phyloP scores from a whole-genome alignment of 2,797 vertebrate species.

The Eupleurogrammus muticus region DNA sequence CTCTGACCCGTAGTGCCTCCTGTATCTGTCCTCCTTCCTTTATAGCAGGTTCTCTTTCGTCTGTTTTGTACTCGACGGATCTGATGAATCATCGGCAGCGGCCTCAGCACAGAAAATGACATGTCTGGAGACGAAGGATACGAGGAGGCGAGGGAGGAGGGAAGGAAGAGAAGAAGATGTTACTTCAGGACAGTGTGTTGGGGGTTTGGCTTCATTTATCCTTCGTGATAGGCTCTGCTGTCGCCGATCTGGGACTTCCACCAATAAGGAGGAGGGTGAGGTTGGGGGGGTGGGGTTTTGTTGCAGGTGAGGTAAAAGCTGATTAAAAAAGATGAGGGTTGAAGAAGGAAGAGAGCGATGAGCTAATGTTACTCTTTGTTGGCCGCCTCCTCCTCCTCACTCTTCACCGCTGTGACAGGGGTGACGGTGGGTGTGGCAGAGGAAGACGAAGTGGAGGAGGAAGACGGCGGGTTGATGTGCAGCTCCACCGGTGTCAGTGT shows the following conservation, averaged over 20 bases:
- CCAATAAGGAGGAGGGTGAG: conserved; percentile 45
- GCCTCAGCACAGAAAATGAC: conserved; percentile 2
- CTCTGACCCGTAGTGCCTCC: conserved; percentile 67
- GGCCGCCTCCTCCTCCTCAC: conserved; percentile 21
- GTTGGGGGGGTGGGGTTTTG: conserved; percentile 24
- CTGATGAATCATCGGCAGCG: conserved; percentile 13
- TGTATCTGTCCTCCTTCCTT: conserved; percentile 2
- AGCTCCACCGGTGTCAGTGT: conserved; percentile 76
- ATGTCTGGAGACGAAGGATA: not conserved
- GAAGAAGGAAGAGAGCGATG: conserved; percentile 4
- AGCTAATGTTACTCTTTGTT: conserved; percentile 43
- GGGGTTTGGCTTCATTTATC: conserved; percentile 72
- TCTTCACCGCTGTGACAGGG: conserved; percentile 7
- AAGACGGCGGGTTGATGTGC: conserved; percentile 19
- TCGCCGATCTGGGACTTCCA: conserved; percentile 71
- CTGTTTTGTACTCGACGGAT: not conserved
- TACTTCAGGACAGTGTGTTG: conserved; percentile 7
- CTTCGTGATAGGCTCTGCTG: conserved; percentile 47
- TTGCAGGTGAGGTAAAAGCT: conserved; percentile 53
- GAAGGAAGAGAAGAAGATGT: conserved; percentile 4
- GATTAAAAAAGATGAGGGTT: conserved; percentile 5
- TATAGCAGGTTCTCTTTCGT: not conserved
- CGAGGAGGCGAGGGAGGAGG: not conserved
- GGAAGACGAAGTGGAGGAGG: conserved; percentile 5
- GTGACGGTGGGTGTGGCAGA: conserved; percentile 4